A percentile compares a stretch with the other conserved stretches of the same genome.
These are phyloP conservation scores for Orthosia gracilis DNA, from an alignment of 2,888 invertebrate genomes.

Conservation along the genomic window DNA sequence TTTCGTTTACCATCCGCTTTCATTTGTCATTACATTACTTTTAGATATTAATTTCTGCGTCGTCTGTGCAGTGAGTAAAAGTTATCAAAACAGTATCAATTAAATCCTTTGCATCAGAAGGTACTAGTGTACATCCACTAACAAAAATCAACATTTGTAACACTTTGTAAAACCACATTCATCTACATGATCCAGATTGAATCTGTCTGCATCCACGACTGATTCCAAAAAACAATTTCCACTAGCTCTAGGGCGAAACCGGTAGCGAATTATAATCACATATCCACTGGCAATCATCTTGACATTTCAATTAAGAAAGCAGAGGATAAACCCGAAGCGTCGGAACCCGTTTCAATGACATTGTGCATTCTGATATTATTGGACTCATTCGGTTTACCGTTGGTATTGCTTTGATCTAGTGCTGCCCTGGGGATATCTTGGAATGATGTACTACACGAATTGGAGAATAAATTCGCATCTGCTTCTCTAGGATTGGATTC, in stretches of 20 bases:
- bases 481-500: conserved; percentile 27
- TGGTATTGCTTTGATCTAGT: conserved; percentile 56
- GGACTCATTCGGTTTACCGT: conserved; percentile 60
- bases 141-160: conserved; percentile 7
- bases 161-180: conserved; percentile 4
- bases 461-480: conserved; percentile 40
- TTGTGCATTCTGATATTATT: conserved; percentile 64
- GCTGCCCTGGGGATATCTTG: conserved; percentile 55
- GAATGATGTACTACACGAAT: conserved; percentile 42
- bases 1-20: too few relatives aligned
- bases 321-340: conserved; percentile 54
- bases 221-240: conserved; percentile 60
- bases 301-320: conserved; percentile 76
- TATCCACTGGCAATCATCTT: conserved; percentile 71
- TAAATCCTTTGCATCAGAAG: not conserved
- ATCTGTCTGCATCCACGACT: conserved; percentile 35
- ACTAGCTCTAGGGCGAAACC: conserved; percentile 62
- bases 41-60: not conserved
- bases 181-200: conserved; percentile 40
- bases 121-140: not conserved
- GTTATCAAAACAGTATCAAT: not conserved
- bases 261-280: conserved; percentile 74
- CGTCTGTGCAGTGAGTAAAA: not conserved
- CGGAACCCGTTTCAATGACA: conserved; percentile 62
- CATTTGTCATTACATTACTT: conserved; percentile 1